A percentile compares a stretch with the other conserved stretches of the same genome.
phyloP scores from a whole-genome alignment of 2,797 vertebrate species.

The Malacoctenus gilli region DNA sequence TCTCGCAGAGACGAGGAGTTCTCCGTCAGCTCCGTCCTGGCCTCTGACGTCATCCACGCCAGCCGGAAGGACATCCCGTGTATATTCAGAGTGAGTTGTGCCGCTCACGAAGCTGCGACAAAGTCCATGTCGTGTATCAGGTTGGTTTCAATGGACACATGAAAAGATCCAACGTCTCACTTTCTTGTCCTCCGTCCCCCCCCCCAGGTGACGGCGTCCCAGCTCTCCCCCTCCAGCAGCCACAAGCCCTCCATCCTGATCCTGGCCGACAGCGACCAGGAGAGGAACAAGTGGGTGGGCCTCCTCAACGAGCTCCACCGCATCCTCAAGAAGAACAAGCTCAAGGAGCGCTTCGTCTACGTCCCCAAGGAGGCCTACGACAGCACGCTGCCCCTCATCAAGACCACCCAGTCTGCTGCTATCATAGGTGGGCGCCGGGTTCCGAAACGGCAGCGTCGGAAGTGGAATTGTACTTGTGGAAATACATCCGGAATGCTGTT shows the following conservation, averaged over 20 bases:
- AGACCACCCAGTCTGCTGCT: slow-evolving; percentile 94
- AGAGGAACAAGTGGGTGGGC: slow-evolving; percentile 96
- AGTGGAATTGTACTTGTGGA: no score
- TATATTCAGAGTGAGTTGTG: slow-evolving; percentile 94
- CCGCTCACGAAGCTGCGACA: no score
- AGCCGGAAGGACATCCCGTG: slow-evolving; percentile 97
- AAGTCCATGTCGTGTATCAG: no score
- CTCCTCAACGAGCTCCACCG: slow-evolving; percentile 94
- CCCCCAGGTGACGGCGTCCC: slow-evolving; percentile 92
- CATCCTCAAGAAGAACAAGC: slow-evolving; percentile 97
- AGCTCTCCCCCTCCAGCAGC: slow-evolving; percentile 90
- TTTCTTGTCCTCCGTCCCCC: background rate
- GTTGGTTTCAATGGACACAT: no score
- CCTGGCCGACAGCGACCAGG: slow-evolving; percentile 93
- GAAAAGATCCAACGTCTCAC: no score
- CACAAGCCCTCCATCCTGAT: slow-evolving; percentile 94
- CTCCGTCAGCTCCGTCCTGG: slow-evolving; percentile 95
- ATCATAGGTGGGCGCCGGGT: slow-evolving; percentile 86
- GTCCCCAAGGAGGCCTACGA: slow-evolving; percentile 98
- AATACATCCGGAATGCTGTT: no score
- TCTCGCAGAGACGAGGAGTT: slow-evolving; percentile 94
- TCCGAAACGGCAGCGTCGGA: no score
- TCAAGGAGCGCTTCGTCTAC: slow-evolving; percentile 96
- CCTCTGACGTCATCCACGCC: slow-evolving; percentile 98
- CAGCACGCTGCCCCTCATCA: slow-evolving; percentile 96